phyloP scores from a whole-genome alignment of 2,888 invertebrate species.

The Steinernema scapterisci region DNA sequence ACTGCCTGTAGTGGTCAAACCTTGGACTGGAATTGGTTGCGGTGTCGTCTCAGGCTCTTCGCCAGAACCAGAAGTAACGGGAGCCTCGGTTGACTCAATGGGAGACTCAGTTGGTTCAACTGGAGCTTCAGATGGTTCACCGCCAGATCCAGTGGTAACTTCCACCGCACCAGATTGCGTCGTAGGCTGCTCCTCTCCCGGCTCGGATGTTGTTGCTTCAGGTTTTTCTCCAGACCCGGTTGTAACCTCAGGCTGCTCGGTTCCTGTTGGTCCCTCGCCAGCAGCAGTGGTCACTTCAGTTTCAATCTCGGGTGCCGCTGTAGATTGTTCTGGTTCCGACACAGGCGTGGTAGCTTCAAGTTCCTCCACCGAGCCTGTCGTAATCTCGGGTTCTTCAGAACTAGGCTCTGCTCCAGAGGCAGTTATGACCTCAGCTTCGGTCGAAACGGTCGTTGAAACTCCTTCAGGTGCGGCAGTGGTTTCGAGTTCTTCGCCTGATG shows the following conservation, averaged over 20 bases:
- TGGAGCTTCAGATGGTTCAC: background rate
- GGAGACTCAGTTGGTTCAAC: background rate
- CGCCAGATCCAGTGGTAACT: background rate
- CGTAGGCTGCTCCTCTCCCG: background rate
- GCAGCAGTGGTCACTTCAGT: background rate
- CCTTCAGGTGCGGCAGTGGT: background rate
- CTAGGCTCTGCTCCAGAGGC: slow-evolving; percentile 18
- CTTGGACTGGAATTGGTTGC: slow-evolving; percentile 23
- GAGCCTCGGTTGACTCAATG: background rate
- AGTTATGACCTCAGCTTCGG: background rate
- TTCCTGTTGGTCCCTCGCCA: background rate
- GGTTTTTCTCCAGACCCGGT: background rate
- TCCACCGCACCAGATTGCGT: background rate
- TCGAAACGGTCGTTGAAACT: slow-evolving; percentile 15
- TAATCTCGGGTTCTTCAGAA: slow-evolving; percentile 9
- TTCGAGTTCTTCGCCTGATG: background rate
- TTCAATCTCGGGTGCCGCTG: too few species aligned
- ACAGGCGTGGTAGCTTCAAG: background rate
- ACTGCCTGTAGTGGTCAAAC: background rate
- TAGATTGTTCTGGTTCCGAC: background rate
- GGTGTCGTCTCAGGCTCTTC: background rate
- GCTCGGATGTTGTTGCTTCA: background rate
- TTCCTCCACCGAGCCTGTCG: background rate
- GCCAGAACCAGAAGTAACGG: background rate
- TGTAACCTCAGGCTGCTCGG: background rate